Percentiles rank a stretch among this genome's conserved stretches.
Evolutionary conservation across 23 tunicate genomes (phyloP).

Genomic region (Oikopleura vanhoeffeni): DNA sequence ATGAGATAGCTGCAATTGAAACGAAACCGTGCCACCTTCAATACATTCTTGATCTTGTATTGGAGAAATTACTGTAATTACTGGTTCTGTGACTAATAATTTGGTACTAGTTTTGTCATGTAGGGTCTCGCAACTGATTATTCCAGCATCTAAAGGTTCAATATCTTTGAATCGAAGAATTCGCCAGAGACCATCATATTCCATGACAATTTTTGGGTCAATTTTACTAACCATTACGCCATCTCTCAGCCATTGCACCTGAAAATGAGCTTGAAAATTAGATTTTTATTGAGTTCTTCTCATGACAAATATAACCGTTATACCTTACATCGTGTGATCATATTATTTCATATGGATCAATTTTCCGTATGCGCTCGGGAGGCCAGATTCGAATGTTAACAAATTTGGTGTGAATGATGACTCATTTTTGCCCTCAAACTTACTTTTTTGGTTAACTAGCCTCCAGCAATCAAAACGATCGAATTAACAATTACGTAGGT

Average conservation of each 20-base stretch:
- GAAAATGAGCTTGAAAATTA: too few relatives aligned
- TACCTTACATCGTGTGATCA: too few relatives aligned
- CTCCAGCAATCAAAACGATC: too few relatives aligned
- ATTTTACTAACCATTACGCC: background rate
- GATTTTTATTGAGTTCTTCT: too few relatives aligned
- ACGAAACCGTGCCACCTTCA: slow-evolving; percentile 7
- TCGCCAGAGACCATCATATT: background rate
- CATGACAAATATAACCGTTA: too few relatives aligned
- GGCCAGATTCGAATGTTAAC: too few relatives aligned
- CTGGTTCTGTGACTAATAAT: background rate
- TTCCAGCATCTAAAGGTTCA: background rate
- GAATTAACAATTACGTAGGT: too few relatives aligned
- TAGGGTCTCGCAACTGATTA: background rate
- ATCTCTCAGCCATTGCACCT: background rate
- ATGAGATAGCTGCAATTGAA: background rate
- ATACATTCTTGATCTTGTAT: background rate
- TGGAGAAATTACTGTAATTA: background rate
- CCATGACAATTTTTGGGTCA: background rate
- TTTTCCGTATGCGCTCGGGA: too few relatives aligned
- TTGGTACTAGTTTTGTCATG: background rate
- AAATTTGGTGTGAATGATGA: too few relatives aligned
- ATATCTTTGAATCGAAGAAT: background rate
- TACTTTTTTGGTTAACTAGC: too few relatives aligned
- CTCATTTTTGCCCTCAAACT: too few relatives aligned
- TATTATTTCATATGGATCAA: too few relatives aligned